phyloP scores from a whole-genome alignment of 2,888 invertebrate species.

The Zele albiditarsus region DNA sequence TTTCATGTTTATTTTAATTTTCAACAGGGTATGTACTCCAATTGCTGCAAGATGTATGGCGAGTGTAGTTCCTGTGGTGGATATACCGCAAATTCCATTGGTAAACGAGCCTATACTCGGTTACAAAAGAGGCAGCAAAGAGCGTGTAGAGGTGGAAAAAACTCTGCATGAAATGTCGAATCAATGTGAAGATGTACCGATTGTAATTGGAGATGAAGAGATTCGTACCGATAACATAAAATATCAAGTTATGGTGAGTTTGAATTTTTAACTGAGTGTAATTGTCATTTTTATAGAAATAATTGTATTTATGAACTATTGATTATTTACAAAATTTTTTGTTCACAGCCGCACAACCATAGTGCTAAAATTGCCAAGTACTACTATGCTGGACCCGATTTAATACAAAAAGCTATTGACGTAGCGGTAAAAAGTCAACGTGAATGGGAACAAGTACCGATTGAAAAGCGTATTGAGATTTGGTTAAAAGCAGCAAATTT shows the following conservation, averaged over 20 bases:
- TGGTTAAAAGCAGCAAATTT: slow-evolving; percentile 92
- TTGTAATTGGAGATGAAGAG: slow-evolving; percentile 95
- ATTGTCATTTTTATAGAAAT: neutral
- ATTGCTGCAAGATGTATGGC: slow-evolving; percentile 74
- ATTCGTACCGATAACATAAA: slow-evolving; percentile 83
- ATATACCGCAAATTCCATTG: slow-evolving; percentile 80
- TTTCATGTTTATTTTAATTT: slow-evolving; percentile 31
- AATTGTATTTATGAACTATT: neutral
- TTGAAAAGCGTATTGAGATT: slow-evolving; percentile 86
- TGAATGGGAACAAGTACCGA: slow-evolving; percentile 91
- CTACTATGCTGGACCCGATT: slow-evolving; percentile 90
- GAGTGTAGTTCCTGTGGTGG: slow-evolving; percentile 79
- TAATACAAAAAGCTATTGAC: slow-evolving; percentile 89
- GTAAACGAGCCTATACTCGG: slow-evolving; percentile 86
- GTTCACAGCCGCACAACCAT: slow-evolving; percentile 90
- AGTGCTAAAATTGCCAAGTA: slow-evolving; percentile 90
- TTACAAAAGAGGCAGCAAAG: slow-evolving; percentile 89
- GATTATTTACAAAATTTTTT: slow-evolving; percentile 11
- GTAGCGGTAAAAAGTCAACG: slow-evolving; percentile 85
- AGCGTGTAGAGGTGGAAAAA: slow-evolving; percentile 82
- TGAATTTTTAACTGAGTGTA: neutral
- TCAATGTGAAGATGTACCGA: slow-evolving; percentile 89
- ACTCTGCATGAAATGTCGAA: slow-evolving; percentile 80
- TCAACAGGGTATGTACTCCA: slow-evolving; percentile 62
- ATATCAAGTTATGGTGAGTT: slow-evolving; percentile 82